These are phyloP conservation scores for Psittacula cyanocephala DNA, from an alignment of 2,113 vertebrate species.

Conservation along the genomic window DNA sequence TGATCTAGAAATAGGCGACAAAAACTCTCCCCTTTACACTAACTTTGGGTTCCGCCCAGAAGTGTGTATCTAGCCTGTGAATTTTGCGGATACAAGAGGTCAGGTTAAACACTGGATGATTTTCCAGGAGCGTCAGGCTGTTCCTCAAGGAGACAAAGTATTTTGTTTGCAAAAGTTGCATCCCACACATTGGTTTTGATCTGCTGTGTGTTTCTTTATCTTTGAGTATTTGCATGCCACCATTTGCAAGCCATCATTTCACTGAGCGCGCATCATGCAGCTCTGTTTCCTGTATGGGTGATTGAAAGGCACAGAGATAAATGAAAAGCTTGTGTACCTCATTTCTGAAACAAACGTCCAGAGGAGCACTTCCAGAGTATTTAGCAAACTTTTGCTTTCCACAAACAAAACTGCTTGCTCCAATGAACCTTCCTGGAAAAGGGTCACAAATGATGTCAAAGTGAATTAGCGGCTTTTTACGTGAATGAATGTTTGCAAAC, in stretches of 20 bases:
- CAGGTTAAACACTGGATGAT: not conserved
- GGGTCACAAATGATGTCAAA: conserved; percentile 59
- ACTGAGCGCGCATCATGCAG: accelerated
- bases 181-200: not conserved
- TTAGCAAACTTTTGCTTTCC: conserved; percentile 44
- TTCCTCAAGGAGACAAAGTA: not conserved
- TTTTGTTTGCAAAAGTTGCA: not conserved
- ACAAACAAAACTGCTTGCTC: conserved; percentile 31
- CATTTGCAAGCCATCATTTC: not conserved
- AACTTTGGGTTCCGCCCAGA: not conserved
- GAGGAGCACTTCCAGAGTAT: conserved; percentile 1
- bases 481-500: conserved; percentile 35
- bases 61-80: not conserved
- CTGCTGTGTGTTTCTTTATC: not conserved
- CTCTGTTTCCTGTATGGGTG: not conserved
- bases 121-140: not conserved
- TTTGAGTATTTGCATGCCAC: not conserved
- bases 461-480: conserved; percentile 35
- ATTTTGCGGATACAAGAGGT: not conserved
- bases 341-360: not conserved
- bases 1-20: not conserved
- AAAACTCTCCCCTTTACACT: not conserved
- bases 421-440: conserved; percentile 43
- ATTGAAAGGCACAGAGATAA: not conserved
- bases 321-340: not conserved